phyloP scores from a whole-genome alignment of 2,888 invertebrate species.

The Drosophila falleni region DNA sequence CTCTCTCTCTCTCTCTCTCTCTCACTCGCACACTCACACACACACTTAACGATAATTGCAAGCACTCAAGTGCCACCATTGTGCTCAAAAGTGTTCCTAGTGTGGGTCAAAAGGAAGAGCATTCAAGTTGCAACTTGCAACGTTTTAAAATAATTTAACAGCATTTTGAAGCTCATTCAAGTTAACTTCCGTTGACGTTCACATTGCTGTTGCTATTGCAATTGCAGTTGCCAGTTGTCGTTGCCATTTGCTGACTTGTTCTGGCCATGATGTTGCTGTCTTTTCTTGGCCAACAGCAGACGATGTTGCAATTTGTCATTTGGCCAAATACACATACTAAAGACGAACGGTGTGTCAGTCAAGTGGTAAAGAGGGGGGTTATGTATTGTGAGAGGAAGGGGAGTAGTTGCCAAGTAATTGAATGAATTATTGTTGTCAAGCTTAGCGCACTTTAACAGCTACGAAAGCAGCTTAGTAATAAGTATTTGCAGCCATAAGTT shows the following conservation, averaged over 20 bases:
- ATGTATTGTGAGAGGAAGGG: constrained; percentile 5
- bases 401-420: constrained; percentile 44
- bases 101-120: constrained; percentile 17
- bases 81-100: constrained; percentile 34
- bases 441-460: constrained; percentile 44
- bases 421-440: constrained; percentile 56
- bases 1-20: too few species aligned
- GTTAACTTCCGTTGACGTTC: constrained; percentile 72
- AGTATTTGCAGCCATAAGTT: constrained; percentile 36
- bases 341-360: constrained; percentile 66
- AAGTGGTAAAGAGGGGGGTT: constrained; percentile 16
- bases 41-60: constrained; percentile 73
- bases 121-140: constrained; percentile 52
- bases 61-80: constrained; percentile 78
- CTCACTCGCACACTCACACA: constrained; percentile 45
- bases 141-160: constrained; percentile 81
- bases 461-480: constrained; percentile 31
- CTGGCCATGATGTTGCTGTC: constrained; percentile 36
- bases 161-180: constrained; percentile 81
- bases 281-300: constrained; percentile 38
- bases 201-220: neutral
- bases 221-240: constrained; percentile 18
- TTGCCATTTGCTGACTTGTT: constrained; percentile 41
- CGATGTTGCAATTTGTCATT: constrained; percentile 80
- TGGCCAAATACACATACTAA: constrained; percentile 70